A percentile compares a stretch with the other conserved stretches of the same genome.
phyloP scores from a whole-genome alignment of 2,113 vertebrate species.

The Scalopus aquaticus region DNA sequence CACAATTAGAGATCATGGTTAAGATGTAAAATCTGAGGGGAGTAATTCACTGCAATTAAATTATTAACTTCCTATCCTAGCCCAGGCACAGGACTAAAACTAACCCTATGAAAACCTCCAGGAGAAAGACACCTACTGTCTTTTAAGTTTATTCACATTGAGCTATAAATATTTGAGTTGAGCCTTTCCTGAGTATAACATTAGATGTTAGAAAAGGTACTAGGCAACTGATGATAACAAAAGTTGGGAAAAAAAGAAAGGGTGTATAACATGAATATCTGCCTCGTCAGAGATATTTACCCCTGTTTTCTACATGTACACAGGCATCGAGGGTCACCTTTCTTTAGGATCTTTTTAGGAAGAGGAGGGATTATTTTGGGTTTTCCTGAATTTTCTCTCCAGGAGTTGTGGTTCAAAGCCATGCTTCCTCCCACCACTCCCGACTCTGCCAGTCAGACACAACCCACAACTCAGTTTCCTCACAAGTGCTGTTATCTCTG shows the following conservation, averaged over 20 bases:
- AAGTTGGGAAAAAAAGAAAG: background rate
- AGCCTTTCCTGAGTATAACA: background rate
- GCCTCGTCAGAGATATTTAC: background rate
- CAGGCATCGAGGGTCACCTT: background rate
- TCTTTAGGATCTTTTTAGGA: background rate
- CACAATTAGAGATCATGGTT: background rate
- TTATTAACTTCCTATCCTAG: background rate
- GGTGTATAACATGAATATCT: background rate
- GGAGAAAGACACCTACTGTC: background rate
- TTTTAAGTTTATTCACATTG: background rate
- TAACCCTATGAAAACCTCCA: background rate
- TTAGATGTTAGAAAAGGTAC: background rate
- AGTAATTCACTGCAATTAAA: background rate
- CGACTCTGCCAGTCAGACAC: background rate
- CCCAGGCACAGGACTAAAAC: background rate
- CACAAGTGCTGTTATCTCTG: rapidly evolving
- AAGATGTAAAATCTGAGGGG: background rate
- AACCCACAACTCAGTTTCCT: background rate
- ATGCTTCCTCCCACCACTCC: background rate
- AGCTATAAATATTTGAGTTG: background rate
- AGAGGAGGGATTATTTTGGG: background rate
- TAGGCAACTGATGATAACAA: background rate
- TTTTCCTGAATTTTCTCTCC: background rate
- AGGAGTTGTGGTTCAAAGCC: background rate
- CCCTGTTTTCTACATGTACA: background rate